phyloP scores from a whole-genome alignment of 2,113 vertebrate genomes.

The Holacanthus passer region DNA sequence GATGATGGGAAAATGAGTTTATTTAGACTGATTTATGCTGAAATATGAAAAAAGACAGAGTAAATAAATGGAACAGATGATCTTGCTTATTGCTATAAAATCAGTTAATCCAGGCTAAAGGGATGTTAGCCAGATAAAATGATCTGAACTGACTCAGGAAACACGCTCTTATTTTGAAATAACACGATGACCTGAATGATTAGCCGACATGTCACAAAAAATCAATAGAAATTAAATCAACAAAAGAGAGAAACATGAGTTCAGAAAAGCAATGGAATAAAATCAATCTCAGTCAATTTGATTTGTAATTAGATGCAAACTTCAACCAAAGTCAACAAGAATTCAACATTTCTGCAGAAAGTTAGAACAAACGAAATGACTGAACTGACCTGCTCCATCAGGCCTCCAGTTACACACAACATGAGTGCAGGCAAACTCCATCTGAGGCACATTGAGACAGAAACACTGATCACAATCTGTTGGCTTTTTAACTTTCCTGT shows the following conservation, averaged over 20 bases:
- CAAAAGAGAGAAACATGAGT: too few species aligned
- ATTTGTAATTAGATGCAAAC: too few species aligned
- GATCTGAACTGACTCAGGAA: background rate
- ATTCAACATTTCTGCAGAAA: background rate
- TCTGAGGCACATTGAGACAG: slow-evolving; percentile 44
- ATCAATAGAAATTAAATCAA: background rate
- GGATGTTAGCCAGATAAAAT: background rate
- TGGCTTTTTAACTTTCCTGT: background rate
- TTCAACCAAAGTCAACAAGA: too few species aligned
- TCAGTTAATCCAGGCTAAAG: background rate
- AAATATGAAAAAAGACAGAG: too few species aligned
- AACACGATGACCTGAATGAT: background rate
- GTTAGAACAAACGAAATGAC: background rate
- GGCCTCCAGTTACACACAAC: slow-evolving; percentile 82
- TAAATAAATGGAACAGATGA: too few species aligned
- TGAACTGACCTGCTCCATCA: slow-evolving; percentile 61
- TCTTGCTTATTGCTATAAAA: too few species aligned
- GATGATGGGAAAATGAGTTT: background rate
- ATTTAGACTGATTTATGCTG: background rate
- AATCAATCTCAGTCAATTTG: too few species aligned
- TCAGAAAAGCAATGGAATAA: background rate
- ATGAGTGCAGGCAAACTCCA: slow-evolving; percentile 85
- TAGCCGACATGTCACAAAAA: background rate
- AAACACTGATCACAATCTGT: background rate
- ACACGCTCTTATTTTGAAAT: background rate